phyloP scores from a whole-genome alignment of 2,888 invertebrate species.

The Lasius platythorax region DNA sequence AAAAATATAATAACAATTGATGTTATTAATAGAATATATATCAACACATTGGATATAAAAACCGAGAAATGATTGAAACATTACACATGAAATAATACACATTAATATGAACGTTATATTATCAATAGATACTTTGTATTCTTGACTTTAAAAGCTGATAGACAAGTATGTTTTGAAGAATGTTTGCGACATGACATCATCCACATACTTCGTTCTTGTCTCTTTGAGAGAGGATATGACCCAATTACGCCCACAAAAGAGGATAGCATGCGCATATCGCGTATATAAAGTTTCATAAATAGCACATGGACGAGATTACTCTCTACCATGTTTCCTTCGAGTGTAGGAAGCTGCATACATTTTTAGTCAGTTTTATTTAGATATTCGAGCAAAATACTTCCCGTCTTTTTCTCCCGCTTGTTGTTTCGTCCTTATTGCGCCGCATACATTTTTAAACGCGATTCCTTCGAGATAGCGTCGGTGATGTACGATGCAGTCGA shows the following conservation, averaged over 20 bases:
- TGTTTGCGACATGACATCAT: constrained; percentile 31
- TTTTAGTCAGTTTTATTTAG: constrained; percentile 53
- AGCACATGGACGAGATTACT: constrained; percentile 53
- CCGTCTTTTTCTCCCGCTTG: constrained; percentile 37
- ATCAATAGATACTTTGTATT: not conserved
- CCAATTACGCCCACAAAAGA: constrained; percentile 52
- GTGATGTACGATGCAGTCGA: constrained; percentile 56
- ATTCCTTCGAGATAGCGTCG: constrained; percentile 48
- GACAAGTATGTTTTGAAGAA: constrained; percentile 48
- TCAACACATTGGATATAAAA: not conserved
- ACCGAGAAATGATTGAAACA: not conserved
- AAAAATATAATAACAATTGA: not conserved
- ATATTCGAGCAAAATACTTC: constrained; percentile 47
- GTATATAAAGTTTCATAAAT: constrained; percentile 54
- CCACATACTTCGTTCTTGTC: constrained; percentile 48
- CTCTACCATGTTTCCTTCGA: constrained; percentile 33
- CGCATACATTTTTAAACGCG: constrained; percentile 53
- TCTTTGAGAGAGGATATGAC: constrained; percentile 50
- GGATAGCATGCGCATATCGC: constrained; percentile 23
- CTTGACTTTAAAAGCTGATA: constrained; percentile 10
- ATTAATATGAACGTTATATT: not conserved
- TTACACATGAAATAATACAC: not conserved
- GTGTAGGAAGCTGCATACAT: constrained; percentile 47
- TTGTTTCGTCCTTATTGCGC: constrained; percentile 48
- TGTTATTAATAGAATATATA: not conserved